Conservation (phyloP, 2,113 vertebrate species). For the Seriola dumerili region DNA sequence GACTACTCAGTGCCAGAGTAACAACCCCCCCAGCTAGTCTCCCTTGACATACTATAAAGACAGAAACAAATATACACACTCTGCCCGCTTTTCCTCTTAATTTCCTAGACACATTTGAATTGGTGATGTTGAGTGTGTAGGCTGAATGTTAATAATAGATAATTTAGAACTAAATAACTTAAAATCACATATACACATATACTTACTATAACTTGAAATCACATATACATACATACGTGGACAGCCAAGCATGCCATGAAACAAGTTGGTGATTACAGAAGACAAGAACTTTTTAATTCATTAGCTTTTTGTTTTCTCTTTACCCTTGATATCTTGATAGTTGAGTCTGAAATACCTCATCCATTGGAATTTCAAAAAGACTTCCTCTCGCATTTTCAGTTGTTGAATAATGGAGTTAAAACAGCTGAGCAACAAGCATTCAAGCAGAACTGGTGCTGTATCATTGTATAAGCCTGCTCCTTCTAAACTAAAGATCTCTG, state of each 20-base stretch:
- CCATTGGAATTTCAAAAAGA: background rate
- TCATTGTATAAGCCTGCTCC: background rate
- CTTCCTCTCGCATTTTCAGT: background rate
- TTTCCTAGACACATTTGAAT: slow-evolving; percentile 7
- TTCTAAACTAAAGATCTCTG: background rate
- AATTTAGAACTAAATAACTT: no score
- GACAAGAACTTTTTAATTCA: background rate
- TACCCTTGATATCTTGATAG: background rate
- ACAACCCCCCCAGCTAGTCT: background rate
- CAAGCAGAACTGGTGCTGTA: background rate
- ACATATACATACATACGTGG: slow-evolving; percentile 11
- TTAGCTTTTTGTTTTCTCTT: background rate
- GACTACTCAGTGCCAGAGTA: background rate
- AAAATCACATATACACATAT: slow-evolving; percentile 20
- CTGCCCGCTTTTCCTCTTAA: slow-evolving; percentile 11
- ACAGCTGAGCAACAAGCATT: background rate
- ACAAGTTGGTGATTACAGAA: background rate
- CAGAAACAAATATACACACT: background rate
- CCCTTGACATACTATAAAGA: background rate
- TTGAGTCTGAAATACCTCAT: background rate
- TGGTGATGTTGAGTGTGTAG: slow-evolving; percentile 15
- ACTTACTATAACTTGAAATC: no score
- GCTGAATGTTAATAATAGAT: slow-evolving; percentile 48
- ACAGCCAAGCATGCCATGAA: slow-evolving; percentile 15
- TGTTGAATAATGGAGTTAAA: background rate